These are phyloP conservation scores for Caenorhabditis briggsae DNA, from an alignment of 1,140 invertebrate species.

Conservation along the genomic window DNA sequence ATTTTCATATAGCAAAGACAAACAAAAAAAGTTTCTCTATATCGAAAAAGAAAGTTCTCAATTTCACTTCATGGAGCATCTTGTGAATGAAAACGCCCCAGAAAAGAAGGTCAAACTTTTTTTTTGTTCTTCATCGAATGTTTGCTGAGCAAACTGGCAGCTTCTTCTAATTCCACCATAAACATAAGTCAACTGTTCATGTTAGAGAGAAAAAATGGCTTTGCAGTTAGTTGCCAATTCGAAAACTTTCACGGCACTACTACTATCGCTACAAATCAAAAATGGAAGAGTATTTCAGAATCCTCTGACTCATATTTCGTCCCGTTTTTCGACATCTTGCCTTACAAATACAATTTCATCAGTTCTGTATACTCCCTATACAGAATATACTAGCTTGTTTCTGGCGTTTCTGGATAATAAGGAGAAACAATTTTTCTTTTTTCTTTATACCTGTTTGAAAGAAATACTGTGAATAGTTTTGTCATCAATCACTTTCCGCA, in stretches of 20 bases:
- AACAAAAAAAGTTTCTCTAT: not conserved
- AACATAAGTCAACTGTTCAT: conserved; percentile 49
- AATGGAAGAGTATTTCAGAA: not conserved
- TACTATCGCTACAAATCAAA: not conserved
- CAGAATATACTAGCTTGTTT: not conserved
- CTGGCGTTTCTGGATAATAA: not conserved
- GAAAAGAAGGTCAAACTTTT: conserved; percentile 51
- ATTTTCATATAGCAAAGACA: not conserved
- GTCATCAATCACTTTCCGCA: conserved; percentile 45
- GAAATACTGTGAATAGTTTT: conserved; percentile 9
- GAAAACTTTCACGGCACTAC: conserved; percentile 1
- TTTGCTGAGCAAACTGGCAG: conserved; percentile 43
- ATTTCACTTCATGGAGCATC: conserved; percentile 41
- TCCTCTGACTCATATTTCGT: conserved; percentile 30
- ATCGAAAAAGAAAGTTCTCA: conserved; percentile 32
- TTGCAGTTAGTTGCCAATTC: not conserved
- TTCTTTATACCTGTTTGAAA: conserved; percentile 8
- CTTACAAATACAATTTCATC: conserved; percentile 10
- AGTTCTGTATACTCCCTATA: not conserved
- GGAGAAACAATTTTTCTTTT: not conserved
- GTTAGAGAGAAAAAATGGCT: not conserved
- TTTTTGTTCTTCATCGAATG: conserved; percentile 16
- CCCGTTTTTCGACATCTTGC: not conserved
- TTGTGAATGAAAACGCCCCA: not conserved
- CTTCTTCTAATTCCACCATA: conserved; percentile 46